Conservation (phyloP, 2,888 invertebrate species). For the Scrobipalpa costella region DNA sequence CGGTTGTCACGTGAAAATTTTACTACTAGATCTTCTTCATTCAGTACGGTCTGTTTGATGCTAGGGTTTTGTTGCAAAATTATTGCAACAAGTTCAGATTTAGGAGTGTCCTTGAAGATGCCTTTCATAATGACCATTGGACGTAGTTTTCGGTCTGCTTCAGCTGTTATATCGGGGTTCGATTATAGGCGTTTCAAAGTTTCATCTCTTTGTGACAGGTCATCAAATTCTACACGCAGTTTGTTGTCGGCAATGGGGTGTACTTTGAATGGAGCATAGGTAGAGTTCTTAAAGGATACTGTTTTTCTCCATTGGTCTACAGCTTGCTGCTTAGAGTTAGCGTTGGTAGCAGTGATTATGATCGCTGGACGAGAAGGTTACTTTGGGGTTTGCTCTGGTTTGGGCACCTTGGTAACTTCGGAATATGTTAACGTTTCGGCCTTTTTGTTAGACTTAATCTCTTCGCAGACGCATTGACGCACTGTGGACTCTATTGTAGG, state of each 20-base stretch:
- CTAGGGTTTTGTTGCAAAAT: too few relatives aligned
- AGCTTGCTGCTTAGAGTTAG: too few relatives aligned
- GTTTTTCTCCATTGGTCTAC: neutral
- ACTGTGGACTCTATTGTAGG: too few relatives aligned
- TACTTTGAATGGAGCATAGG: neutral
- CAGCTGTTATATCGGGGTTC: neutral
- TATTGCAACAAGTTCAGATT: too few relatives aligned
- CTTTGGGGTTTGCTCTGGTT: too few relatives aligned
- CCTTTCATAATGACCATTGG: slow-evolving; percentile 25
- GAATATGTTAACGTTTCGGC: too few relatives aligned
- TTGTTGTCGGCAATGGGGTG: neutral
- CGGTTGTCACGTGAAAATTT: neutral
- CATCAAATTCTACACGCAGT: slow-evolving; percentile 12
- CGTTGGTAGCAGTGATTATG: too few relatives aligned
- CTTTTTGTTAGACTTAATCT: too few relatives aligned
- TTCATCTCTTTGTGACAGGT: neutral
- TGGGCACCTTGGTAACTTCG: too few relatives aligned
- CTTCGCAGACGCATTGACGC: too few relatives aligned
- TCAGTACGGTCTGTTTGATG: neutral
- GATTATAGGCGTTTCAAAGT: neutral
- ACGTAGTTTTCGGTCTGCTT: neutral
- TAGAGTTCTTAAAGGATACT: neutral
- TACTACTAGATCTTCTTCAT: neutral
- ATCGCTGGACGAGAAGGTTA: too few relatives aligned
- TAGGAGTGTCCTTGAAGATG: neutral